Evolutionary conservation across 2,888 invertebrate species (phyloP), one percentile per base, ranked within the genome.

Genomic region (Bimastos eiseni): DNA sequence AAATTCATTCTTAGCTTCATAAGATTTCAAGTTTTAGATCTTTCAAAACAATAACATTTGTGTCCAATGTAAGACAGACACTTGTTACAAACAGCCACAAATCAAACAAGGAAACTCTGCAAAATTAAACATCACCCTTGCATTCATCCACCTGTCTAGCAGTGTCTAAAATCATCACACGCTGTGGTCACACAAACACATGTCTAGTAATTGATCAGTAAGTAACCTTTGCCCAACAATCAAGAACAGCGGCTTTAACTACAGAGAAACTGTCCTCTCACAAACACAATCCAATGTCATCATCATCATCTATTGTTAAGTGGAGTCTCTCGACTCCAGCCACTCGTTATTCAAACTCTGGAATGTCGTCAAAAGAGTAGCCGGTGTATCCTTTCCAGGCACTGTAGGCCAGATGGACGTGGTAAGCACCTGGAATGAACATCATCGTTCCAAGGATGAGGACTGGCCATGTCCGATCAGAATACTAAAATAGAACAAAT

Each of bases 381-480:
- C 98, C 98, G 90, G 97, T 97, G 94, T 97, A 97, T 94, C 97
- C 96, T 93, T 97, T 97, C 95, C 97, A 97, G 0, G 98, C 98
- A 95, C 97, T 97, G 94, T 97, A 97, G 55, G 98, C 97, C 94
- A 98, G 97, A 93, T 97, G 96, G 89, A 98, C 97, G 94, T 98
- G 98, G 95, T 98, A 98, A 90, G 97, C 97, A 84, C 98, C 98
- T 0, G 98, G 98, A 93, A 98, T 97, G 94, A 98, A 98, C 97
- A 98, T 98, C 83, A 98, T 96, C 37, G 96, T 96, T 55, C 98
- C 98, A 93, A 98, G 96, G 93, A 98, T 97, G 92, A 98, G 96
- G 95, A 98, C 96, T 0, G 98, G 98, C 97, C 97, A 98, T 94
- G 97, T 97, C 92, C 98, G 96, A 95, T 98, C 98, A 4, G 97